phyloP scores from a whole-genome alignment of 2,888 invertebrate genomes.

The Sinopyrophorus schimmeli region DNA sequence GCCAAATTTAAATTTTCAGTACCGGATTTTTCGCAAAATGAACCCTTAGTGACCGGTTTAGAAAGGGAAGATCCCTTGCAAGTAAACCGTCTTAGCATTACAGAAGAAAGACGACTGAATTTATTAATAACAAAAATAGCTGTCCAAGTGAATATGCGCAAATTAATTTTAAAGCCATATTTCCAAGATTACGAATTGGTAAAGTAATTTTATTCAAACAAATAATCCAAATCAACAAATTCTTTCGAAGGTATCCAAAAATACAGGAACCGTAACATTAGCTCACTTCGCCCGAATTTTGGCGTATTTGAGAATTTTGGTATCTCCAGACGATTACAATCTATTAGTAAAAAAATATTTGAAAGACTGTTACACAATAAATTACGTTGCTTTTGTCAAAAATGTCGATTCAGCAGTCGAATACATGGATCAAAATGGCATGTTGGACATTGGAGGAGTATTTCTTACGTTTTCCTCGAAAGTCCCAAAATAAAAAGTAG shows the following conservation, averaged over 20 bases:
- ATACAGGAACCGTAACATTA: slow-evolving; percentile 74
- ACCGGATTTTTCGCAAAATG: slow-evolving; percentile 57
- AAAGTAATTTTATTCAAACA: slow-evolving; percentile 25
- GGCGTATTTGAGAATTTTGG: slow-evolving; percentile 68
- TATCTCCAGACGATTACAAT: slow-evolving; percentile 73
- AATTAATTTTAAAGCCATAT: slow-evolving; percentile 71
- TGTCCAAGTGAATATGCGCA: slow-evolving; percentile 58
- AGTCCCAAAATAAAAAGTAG: no score
- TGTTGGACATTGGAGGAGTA: slow-evolving; percentile 62
- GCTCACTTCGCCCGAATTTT: slow-evolving; percentile 76
- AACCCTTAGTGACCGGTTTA: slow-evolving; percentile 58
- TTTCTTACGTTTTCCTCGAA: slow-evolving; percentile 34
- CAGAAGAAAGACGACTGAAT: slow-evolving; percentile 69
- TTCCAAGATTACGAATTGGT: slow-evolving; percentile 75
- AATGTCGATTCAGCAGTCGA: slow-evolving; percentile 68
- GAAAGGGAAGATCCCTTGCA: slow-evolving; percentile 75
- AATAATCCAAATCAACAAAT: slow-evolving; percentile 1
- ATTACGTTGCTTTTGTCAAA: slow-evolving; percentile 75
- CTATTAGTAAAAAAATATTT: slow-evolving; percentile 74
- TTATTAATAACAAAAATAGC: slow-evolving; percentile 76
- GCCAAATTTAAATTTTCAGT: slow-evolving; percentile 53
- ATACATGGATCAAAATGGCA: slow-evolving; percentile 60
- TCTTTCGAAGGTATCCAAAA: slow-evolving; percentile 68
- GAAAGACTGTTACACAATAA: slow-evolving; percentile 75
- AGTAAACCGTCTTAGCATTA: slow-evolving; percentile 64